Evolutionary conservation across 2,888 invertebrate genomes (phyloP).

Genomic region (Heliconius ethilla): DNA sequence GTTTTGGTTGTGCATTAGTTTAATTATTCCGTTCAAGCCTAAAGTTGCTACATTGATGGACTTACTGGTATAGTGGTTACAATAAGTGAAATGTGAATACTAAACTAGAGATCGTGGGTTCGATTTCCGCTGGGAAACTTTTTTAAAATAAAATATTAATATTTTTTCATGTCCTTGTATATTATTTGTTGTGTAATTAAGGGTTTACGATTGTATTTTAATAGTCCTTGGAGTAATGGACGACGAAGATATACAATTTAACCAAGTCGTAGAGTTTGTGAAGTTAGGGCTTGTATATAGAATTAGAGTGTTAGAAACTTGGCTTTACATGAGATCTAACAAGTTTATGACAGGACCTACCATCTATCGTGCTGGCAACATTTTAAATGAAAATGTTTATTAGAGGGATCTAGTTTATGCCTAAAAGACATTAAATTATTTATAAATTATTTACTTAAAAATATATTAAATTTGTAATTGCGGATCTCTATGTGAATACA

Average conservation of each 20-base stretch:
- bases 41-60: not conserved
- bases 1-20: constrained; percentile 34
- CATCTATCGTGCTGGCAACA: not conserved
- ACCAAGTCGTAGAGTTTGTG: not conserved
- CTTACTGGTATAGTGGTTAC: not conserved
- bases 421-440: too few relatives aligned
- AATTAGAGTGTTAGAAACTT: not conserved
- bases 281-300: not conserved
- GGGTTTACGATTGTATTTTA: not conserved
- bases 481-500: not conserved
- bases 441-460: too few relatives aligned
- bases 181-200: not conserved
- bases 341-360: not conserved
- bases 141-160: too few relatives aligned
- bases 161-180: not conserved
- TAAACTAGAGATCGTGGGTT: not conserved
- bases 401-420: too few relatives aligned
- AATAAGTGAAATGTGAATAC: not conserved
- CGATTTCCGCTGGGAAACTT: too few relatives aligned
- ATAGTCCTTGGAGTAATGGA: not conserved
- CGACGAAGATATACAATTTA: not conserved
- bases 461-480: not conserved
- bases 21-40: constrained; percentile 25
- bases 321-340: not conserved
- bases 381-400: not conserved